Evolutionary conservation across 2,888 invertebrate genomes (phyloP), one percentile per base, ranked within the genome.

Genomic region (Criorhina ranunculi): DNA sequence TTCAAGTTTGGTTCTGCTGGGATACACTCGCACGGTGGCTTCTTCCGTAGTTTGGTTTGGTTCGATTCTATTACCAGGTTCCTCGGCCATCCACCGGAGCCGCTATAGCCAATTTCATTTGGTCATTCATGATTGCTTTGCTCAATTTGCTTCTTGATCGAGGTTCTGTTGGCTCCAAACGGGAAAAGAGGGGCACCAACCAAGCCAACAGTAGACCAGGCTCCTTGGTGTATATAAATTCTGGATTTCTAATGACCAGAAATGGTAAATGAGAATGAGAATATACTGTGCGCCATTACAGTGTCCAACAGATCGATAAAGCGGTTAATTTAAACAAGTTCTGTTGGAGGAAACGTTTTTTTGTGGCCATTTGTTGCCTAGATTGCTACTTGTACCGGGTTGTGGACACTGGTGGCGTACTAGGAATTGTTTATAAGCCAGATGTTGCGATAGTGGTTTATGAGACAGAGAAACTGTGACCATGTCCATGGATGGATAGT

Each of bases 41-140:
- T 42, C 62, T 24, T 29, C 46, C n/a, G n/a, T n/a, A 29, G 46
- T 44, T 70, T 5, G 12, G 29, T 24, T 24, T 24, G 24, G n/a
- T 12, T 51, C 24, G 62, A 44, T 69, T 69, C 37, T 24, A 24
- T 24, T 24, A 4, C 24, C 24, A 3, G n/a, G 24, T 24, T 67
- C 69, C 37, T 31, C 24, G 9, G n/a, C 57, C 31, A 29, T 62
- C 55, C 24, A n/a, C n/a, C n/a, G n/a, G 1, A 11, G 44, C 44
- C 62, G 35, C 76, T 64, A 15, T 33, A 70, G 12, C 62, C 80
- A 81, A 76, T 85, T 67, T 69, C 67, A 44, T 73, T 86, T 81
- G 86, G 86, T 86, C 86, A 86, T 86, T 86, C 86, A 86, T 79
- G 79, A 77, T 82, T 66, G 66, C 70, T 51, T 60, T 70, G 31